Evolutionary conservation across 2,888 invertebrate genomes (phyloP).

Genomic region (Meandrusa payeni): DNA sequence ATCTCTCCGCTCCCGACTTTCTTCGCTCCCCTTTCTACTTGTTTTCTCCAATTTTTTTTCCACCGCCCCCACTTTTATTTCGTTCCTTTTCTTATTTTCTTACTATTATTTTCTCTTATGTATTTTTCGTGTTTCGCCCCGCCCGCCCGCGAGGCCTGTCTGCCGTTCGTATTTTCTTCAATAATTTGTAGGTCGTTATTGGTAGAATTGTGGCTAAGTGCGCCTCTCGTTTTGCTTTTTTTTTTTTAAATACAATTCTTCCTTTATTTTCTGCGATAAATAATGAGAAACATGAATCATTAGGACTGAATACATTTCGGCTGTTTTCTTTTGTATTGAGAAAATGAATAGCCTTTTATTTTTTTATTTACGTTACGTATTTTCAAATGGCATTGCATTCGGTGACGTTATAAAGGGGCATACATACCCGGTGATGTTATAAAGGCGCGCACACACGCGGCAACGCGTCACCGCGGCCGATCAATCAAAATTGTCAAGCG

Average conservation of each 20-base stretch:
- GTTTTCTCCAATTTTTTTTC: constrained; percentile 74
- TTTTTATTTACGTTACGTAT: no score
- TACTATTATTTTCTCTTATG: constrained; percentile 76
- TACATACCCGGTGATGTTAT: constrained; percentile 1
- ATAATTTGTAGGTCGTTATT: constrained; percentile 74
- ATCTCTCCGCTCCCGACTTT: constrained; percentile 71
- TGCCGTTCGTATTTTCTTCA: constrained; percentile 55
- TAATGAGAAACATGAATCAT: constrained; percentile 44
- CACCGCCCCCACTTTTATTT: constrained; percentile 70
- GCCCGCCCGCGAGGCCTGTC: constrained; percentile 46
- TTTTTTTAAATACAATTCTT: constrained; percentile 72
- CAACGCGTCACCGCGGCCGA: constrained; percentile 45
- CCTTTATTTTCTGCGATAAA: constrained; percentile 60
- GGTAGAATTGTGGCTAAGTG: constrained; percentile 70
- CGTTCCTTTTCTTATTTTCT: constrained; percentile 68
- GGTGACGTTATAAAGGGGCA: constrained; percentile 6
- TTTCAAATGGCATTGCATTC: constrained; percentile 1
- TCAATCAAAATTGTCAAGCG: constrained; percentile 79
- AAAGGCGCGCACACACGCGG: constrained; percentile 41
- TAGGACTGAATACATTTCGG: constrained; percentile 43
- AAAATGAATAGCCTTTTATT: no score
- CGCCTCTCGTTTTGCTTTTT: constrained; percentile 32
- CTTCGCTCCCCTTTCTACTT: constrained; percentile 76
- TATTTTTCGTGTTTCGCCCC: constrained; percentile 75
- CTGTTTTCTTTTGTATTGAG: no score